phyloP scores from a whole-genome alignment of 2,888 invertebrate species.

The Iphiclides podalirius region DNA sequence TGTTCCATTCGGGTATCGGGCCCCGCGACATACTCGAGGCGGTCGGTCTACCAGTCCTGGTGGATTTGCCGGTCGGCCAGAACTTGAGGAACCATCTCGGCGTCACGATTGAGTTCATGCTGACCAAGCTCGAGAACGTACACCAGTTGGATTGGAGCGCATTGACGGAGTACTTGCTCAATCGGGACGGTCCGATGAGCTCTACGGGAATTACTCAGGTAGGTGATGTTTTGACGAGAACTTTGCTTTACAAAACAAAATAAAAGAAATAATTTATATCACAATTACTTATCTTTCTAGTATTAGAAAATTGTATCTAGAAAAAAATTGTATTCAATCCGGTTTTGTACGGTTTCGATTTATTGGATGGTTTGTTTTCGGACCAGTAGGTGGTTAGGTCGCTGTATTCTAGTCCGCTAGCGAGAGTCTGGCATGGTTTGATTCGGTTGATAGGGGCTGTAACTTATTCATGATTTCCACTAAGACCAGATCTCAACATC shows the following conservation, averaged over 20 bases:
- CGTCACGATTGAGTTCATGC: slow-evolving; percentile 71
- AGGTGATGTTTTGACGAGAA: background rate
- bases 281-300: too few relatives aligned
- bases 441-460: too few relatives aligned
- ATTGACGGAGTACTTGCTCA: slow-evolving; percentile 76
- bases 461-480: too few relatives aligned
- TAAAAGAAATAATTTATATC: too few relatives aligned
- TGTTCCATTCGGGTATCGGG: slow-evolving; percentile 83
- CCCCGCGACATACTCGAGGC: slow-evolving; percentile 73
- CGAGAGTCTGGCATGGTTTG: too few relatives aligned
- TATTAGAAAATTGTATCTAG: too few relatives aligned
- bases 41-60: slow-evolving; percentile 75
- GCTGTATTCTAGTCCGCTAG: too few relatives aligned
- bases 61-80: slow-evolving; percentile 82
- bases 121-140: slow-evolving; percentile 63
- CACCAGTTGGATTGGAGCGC: slow-evolving; percentile 79
- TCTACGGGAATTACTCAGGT: slow-evolving; percentile 83
- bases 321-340: too few relatives aligned
- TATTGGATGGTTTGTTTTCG: too few relatives aligned
- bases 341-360: too few relatives aligned
- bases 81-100: slow-evolving; percentile 83
- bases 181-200: slow-evolving; percentile 79
- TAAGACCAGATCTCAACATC: too few relatives aligned
- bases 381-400: too few relatives aligned
- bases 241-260: background rate